Percentiles rank a stretch among this genome's conserved stretches.
These are phyloP conservation scores for Mus spretus DNA, from an alignment of 2,797 vertebrate species.

Conservation along the genomic window DNA sequence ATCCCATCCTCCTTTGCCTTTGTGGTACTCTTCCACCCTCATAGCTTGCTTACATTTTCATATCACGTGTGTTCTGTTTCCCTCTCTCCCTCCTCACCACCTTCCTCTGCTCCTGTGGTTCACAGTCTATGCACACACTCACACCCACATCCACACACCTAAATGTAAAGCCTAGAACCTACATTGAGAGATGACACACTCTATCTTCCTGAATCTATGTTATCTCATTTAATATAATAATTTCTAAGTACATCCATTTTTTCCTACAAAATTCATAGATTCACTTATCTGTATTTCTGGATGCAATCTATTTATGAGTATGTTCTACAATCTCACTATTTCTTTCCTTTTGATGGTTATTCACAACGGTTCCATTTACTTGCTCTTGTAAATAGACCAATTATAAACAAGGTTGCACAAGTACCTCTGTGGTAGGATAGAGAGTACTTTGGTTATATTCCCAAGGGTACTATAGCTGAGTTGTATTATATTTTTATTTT, in stretches of 20 bases:
- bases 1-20: neutral
- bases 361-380: neutral
- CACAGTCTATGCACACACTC: rapidly evolving
- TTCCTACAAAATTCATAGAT: neutral
- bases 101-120: too few species aligned
- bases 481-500: neutral
- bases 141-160: neutral
- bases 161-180: neutral
- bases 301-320: neutral
- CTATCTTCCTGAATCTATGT: neutral
- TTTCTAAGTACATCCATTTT: neutral
- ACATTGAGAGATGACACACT: too few species aligned
- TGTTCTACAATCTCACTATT: neutral
- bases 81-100: neutral
- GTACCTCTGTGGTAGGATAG: too few species aligned
- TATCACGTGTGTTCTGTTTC: rapidly evolving
- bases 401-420: neutral
- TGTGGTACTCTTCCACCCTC: neutral
- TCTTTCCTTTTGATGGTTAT: neutral
- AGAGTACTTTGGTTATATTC: neutral
- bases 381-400: neutral
- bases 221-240: neutral
- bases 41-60: too few species aligned
- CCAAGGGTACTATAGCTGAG: neutral
- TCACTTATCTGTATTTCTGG: neutral